A percentile compares a stretch with the other conserved stretches of the same genome.
Evolutionary conservation across 2,113 vertebrate species (phyloP).

Genomic region (Reinhardtius hippoglossoides): DNA sequence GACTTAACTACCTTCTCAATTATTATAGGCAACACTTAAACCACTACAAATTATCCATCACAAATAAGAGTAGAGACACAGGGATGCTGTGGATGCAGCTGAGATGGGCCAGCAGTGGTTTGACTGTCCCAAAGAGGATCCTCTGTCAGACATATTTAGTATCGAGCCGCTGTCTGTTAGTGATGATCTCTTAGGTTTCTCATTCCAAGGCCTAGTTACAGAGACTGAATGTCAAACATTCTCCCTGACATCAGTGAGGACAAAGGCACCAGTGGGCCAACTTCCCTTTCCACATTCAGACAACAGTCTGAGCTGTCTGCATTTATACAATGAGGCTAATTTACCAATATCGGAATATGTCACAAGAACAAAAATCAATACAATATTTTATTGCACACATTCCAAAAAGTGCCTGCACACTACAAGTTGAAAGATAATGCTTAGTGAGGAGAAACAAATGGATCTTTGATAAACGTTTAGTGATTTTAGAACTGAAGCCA

Average conservation of each 20-base stretch:
- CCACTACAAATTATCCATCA: too few species aligned
- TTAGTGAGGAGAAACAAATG: background rate
- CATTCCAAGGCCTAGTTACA: too few species aligned
- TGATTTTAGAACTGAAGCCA: background rate
- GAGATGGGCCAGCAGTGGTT: background rate
- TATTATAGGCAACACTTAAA: too few species aligned
- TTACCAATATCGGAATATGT: background rate
- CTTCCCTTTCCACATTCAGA: background rate
- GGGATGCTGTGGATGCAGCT: too few species aligned
- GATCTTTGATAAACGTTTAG: slow-evolving; percentile 7
- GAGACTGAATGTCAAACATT: background rate
- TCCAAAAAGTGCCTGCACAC: background rate
- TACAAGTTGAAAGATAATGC: background rate
- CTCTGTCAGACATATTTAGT: too few species aligned
- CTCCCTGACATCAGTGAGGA: too few species aligned
- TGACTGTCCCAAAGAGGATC: background rate
- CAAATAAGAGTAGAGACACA: too few species aligned
- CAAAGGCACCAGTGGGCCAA: too few species aligned
- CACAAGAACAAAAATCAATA: too few species aligned
- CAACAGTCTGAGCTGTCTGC: background rate
- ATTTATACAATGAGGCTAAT: background rate
- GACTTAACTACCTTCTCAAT: too few species aligned
- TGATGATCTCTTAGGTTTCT: too few species aligned
- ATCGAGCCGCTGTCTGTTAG: background rate
- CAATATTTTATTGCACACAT: background rate